Percentiles rank a stretch among this genome's conserved stretches.
Conservation (phyloP, 2,888 invertebrate genomes). For the Xanthorhoe designata region DNA sequence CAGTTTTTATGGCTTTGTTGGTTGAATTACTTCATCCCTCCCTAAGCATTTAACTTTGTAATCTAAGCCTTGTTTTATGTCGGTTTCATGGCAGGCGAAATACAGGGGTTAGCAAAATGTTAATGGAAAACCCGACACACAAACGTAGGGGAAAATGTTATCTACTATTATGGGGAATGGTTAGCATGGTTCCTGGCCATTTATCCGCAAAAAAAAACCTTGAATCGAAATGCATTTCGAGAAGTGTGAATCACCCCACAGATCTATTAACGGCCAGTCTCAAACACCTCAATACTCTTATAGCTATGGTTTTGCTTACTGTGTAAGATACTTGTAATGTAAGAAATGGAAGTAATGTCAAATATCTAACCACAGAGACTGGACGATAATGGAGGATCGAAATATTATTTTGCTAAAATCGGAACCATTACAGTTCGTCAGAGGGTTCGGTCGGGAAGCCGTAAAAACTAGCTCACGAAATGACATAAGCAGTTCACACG, state of each 20-base stretch:
- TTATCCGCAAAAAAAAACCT: no score
- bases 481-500: slow-evolving; percentile 43
- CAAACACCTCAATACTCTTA: no score
- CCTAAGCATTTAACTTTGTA: slow-evolving; percentile 32
- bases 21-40: slow-evolving; percentile 22
- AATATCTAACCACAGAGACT: background rate
- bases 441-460: slow-evolving; percentile 46
- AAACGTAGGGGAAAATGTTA: slow-evolving; percentile 51
- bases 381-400: slow-evolving; percentile 11
- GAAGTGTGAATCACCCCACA: no score
- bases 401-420: slow-evolving; percentile 37
- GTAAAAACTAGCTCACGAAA: slow-evolving; percentile 46
- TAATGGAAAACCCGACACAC: slow-evolving; percentile 47
- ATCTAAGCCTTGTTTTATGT: slow-evolving; percentile 34
- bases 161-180: slow-evolving; percentile 48
- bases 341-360: no score
- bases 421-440: slow-evolving; percentile 23
- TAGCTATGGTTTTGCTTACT: no score
- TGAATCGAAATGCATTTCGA: no score
- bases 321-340: no score
- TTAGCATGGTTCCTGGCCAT: slow-evolving; percentile 2
- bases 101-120: slow-evolving; percentile 44
- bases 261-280: no score
- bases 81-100: slow-evolving; percentile 36
- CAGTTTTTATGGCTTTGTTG: background rate